These are phyloP conservation scores for Ispidina picta DNA, from an alignment of 2,797 vertebrate species.

Conservation along the genomic window DNA sequence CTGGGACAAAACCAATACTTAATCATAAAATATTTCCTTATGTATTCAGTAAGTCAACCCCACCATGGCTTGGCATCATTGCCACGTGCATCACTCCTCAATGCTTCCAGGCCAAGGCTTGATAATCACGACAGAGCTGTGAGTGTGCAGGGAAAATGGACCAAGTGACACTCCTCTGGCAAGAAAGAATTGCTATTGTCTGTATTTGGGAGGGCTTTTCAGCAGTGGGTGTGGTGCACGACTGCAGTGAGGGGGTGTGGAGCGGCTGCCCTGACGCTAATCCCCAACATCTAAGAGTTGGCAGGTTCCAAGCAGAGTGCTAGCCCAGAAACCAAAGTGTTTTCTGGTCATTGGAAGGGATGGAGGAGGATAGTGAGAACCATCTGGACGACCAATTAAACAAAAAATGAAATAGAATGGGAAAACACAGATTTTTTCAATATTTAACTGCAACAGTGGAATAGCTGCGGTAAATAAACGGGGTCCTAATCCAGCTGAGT, in stretches of 20 bases:
- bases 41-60: neutral
- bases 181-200: neutral
- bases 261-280: neutral
- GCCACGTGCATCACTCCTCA: neutral
- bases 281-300: neutral
- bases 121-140: neutral
- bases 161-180: neutral
- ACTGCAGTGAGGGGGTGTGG: neutral
- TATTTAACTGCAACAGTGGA: neutral
- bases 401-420: neutral
- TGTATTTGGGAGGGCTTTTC: neutral
- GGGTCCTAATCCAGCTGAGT: neutral
- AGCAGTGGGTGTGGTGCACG: neutral
- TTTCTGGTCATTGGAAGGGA: slow-evolving; percentile 8
- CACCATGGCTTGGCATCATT: neutral
- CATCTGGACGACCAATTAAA: slow-evolving; percentile 2
- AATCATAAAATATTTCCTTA: neutral
- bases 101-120: neutral
- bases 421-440: neutral
- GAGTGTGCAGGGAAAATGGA: neutral
- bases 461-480: neutral
- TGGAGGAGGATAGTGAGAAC: neutral
- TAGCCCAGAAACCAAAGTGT: too few species aligned
- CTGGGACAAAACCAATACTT: neutral
- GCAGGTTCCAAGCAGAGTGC: neutral